phyloP scores from a whole-genome alignment of 2,888 invertebrate genomes.

The Scaptomyza flava region DNA sequence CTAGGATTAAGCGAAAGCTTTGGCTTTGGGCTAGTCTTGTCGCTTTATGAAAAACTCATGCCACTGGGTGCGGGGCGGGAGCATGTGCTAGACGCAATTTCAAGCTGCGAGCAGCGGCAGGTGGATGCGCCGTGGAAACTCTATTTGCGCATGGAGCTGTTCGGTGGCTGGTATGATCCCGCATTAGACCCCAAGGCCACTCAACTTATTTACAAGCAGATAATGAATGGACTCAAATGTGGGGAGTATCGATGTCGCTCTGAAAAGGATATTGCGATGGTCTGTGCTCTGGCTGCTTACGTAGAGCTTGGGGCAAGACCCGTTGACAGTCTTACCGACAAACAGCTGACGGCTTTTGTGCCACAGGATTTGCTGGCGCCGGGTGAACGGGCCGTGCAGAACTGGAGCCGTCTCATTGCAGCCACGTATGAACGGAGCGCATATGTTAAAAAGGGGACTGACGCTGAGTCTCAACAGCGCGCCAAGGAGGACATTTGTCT shows the following conservation, averaged over 20 bases:
- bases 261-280: slow-evolving; percentile 94
- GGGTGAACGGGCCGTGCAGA: slow-evolving; percentile 87
- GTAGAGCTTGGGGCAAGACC: slow-evolving; percentile 89
- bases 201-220: slow-evolving; percentile 94
- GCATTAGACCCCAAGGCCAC: slow-evolving; percentile 92
- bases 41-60: slow-evolving; percentile 94
- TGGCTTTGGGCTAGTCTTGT: slow-evolving; percentile 96
- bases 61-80: slow-evolving; percentile 95
- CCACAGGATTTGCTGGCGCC: slow-evolving; percentile 84
- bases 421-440: slow-evolving; percentile 90
- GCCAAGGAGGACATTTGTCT: slow-evolving; percentile 96
- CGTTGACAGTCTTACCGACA: slow-evolving; percentile 8
- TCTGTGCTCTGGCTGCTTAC: slow-evolving; percentile 96
- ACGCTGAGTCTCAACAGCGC: slow-evolving; percentile 87
- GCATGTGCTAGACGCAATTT: slow-evolving; percentile 98
- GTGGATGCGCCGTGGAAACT: slow-evolving; percentile 94
- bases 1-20: slow-evolving; percentile 92
- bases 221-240: slow-evolving; percentile 94
- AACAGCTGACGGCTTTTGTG: slow-evolving; percentile 71
- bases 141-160: slow-evolving; percentile 95
- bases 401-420: slow-evolving; percentile 90
- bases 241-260: slow-evolving; percentile 95
- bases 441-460: slow-evolving; percentile 86
- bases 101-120: slow-evolving; percentile 97
- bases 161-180: slow-evolving; percentile 96